Base-by-base conservation (phyloP, 2,113 vertebrate genomes). In the Vanacampus margaritifer region DNA sequence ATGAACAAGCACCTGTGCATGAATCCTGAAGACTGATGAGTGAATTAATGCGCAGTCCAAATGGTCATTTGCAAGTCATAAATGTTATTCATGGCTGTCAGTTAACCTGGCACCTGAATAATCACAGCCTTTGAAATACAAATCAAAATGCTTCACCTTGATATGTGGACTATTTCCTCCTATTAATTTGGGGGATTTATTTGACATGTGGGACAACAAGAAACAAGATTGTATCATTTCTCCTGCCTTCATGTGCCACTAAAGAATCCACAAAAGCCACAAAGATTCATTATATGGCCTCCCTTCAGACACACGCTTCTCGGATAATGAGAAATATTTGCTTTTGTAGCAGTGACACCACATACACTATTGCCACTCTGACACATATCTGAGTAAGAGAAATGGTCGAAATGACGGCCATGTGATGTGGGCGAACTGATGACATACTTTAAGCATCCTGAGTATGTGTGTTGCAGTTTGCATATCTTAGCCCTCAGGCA, bases 1-100 rank as follows among this genome's bases (percentile, higher is more conserved):
- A 90, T 91, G 80, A 85, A 86, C 79, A 87, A 81, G 89, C 88
- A 91, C 84, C 89, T 87, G 90, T 75, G 86, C 79, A 85, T 90
- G 86, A 90, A 89, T 88, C 79, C 73, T n/a, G 64, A 64, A 81
- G 82, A 89, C 67, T 86, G 87, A 89, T 88, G 85, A 88, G 78
- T 71, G 78, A 86, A 89, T 83, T 86, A 85, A 87, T 83, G 69
- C 77, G 67, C 68, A 68, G 74, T 72, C 82, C 81, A 80, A 85
- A 79, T 21, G 71, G 84, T 89, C 88, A 89, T 90, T 90, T 89
- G 86, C 87, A 91, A 91, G 87, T 89, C 84, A 88, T 81, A 76
- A 86, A 81, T 82, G 82, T 84, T 88, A 79, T 85, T 80, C 83
- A 79, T 12, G 70, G 73, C 65, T 84, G 89, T 84, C 86, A 84